Evolutionary conservation across 2,113 vertebrate species (phyloP).

Genomic region (Mungos mungo): DNA sequence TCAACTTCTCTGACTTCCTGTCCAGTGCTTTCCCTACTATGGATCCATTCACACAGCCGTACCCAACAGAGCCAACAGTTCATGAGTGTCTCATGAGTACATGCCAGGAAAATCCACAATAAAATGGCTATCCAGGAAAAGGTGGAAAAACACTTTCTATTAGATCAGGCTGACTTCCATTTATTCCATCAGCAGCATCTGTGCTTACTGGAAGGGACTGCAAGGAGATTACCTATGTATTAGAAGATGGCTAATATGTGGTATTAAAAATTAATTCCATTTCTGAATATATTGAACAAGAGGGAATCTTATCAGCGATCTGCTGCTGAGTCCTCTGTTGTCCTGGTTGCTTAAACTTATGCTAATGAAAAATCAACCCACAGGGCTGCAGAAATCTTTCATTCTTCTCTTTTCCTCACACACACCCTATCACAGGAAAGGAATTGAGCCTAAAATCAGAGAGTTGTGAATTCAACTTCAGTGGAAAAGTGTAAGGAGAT

Average conservation of each 20-base stretch:
- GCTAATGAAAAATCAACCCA: conserved; percentile 49
- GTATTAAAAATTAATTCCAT: conserved; percentile 69
- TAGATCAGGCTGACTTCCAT: background rate
- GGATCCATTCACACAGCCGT: background rate
- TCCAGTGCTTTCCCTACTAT: background rate
- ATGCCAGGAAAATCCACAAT: conserved; percentile 39
- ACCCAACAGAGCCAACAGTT: background rate
- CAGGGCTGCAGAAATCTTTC: background rate
- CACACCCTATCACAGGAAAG: background rate
- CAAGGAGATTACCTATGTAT: conserved; percentile 45
- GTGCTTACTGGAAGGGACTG: conserved; percentile 3
- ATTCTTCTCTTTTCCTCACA: background rate
- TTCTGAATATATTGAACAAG: conserved; percentile 56
- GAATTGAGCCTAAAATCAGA: background rate
- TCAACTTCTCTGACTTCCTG: conserved; percentile 27
- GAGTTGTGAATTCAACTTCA: background rate
- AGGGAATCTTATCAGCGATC: conserved; percentile 44
- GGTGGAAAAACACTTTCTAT: background rate
- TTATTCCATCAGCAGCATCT: conserved; percentile 33
- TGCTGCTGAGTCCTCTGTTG: conserved; percentile 41
- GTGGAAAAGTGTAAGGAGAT: background rate
- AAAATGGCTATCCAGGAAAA: background rate
- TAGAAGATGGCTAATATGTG: conserved; percentile 56
- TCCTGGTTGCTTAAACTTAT: conserved; percentile 45
- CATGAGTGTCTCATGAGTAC: background rate